A percentile compares a stretch with the other conserved stretches of the same genome.
Conservation (phyloP, 1,140 invertebrate genomes). For the Zaprionus africanus region DNA sequence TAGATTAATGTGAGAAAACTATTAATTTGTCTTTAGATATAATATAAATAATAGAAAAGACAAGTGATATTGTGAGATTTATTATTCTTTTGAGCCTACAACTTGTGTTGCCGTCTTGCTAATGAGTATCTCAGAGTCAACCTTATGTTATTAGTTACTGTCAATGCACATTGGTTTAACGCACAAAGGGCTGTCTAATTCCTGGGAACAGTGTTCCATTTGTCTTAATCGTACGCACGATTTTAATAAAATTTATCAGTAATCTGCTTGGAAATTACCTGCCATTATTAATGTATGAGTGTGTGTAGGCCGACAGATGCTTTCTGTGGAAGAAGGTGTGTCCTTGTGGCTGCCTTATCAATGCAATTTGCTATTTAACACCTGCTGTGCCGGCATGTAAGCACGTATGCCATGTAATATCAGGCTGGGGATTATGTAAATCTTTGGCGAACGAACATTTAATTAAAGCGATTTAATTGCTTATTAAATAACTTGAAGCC, state of each 20-base stretch:
- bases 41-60: background rate
- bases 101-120: background rate
- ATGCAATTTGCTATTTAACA: constrained; percentile 15
- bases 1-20: background rate
- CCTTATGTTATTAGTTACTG: background rate
- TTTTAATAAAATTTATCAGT: background rate
- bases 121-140: background rate
- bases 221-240: background rate
- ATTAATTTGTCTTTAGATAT: background rate
- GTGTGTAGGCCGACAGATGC: background rate
- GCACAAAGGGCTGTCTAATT: background rate
- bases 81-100: too few relatives aligned
- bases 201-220: background rate
- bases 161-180: background rate
- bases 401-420: background rate
- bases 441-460: constrained; percentile 37
- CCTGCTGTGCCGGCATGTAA: background rate
- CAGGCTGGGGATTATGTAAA: constrained; percentile 58
- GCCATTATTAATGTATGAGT: constrained; percentile 1
- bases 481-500: constrained; percentile 68
- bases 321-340: background rate
- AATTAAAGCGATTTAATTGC: constrained; percentile 68
- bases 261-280: background rate
- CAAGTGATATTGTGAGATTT: too few relatives aligned
- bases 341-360: background rate